Conservation (phyloP, 2,888 invertebrate species). For the Brachyptera putata region DNA sequence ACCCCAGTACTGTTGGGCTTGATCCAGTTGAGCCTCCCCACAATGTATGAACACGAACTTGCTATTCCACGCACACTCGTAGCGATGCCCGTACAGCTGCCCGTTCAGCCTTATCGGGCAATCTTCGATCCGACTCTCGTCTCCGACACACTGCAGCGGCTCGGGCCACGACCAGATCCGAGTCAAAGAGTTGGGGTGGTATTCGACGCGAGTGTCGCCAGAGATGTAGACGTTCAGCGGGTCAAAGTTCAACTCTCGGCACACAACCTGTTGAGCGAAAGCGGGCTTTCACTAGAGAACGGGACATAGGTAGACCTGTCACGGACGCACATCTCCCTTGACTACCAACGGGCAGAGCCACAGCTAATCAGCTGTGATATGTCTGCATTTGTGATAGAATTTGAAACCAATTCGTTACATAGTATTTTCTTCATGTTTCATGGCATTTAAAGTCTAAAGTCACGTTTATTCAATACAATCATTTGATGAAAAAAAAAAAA, state of each 20-base stretch:
- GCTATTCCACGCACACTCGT: conserved; percentile 85
- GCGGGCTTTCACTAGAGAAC: too few relatives aligned
- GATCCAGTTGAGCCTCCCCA: conserved; percentile 63
- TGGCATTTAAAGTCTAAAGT: too few relatives aligned
- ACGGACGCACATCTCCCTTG: too few relatives aligned
- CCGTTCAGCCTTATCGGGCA: conserved; percentile 87
- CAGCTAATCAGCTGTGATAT: too few relatives aligned
- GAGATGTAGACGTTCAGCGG: conserved; percentile 85
- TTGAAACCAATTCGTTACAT: too few relatives aligned
- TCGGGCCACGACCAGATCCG: conserved; percentile 94
- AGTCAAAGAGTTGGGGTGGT: conserved; percentile 81
- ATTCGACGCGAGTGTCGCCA: conserved; percentile 79
- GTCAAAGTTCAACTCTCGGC: conserved; percentile 86
- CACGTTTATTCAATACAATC: too few relatives aligned
- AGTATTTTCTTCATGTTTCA: too few relatives aligned
- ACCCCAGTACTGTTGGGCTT: conserved; percentile 83
- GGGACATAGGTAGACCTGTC: too few relatives aligned
- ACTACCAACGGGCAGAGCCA: too few relatives aligned
- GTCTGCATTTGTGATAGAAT: too few relatives aligned
- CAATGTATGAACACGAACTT: conserved; percentile 93
- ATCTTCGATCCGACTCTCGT: conserved; percentile 70
- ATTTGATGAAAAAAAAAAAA: too few relatives aligned
- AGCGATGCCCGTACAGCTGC: conserved; percentile 77
- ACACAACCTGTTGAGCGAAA: conserved; percentile 97
- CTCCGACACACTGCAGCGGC: conserved; percentile 63